phyloP scores from a whole-genome alignment of 2,113 vertebrate species.

The Sorex araneus region DNA sequence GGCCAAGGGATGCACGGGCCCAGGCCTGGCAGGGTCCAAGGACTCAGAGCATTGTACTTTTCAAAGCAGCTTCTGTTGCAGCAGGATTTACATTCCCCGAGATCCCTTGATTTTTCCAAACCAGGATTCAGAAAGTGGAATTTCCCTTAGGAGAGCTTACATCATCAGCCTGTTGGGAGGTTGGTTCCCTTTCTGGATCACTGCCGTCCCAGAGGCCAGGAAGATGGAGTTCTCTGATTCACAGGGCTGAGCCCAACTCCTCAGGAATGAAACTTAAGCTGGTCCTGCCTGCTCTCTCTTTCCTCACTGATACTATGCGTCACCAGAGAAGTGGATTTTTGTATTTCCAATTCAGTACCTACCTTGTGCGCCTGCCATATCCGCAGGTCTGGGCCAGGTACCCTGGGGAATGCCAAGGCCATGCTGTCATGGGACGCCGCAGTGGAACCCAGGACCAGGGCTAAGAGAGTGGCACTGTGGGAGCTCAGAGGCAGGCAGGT shows the following conservation, averaged over 20 bases:
- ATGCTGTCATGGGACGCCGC: neutral
- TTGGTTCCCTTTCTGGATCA: neutral
- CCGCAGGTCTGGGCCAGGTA: neutral
- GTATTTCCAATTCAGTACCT: constrained; percentile 44
- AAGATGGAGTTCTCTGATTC: constrained; percentile 2
- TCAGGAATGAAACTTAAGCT: neutral
- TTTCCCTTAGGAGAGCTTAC: neutral
- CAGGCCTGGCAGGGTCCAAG: neutral
- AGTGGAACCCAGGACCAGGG: neutral
- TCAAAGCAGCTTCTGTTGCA: neutral
- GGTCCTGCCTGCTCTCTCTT: neutral
- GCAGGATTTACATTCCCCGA: neutral
- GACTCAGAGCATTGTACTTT: neutral
- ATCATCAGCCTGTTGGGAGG: neutral
- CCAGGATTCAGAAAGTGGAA: neutral
- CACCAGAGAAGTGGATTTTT: constrained; percentile 34
- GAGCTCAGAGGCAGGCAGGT: neutral
- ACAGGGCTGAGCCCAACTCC: neutral
- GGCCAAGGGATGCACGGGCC: neutral
- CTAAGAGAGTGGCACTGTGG: neutral
- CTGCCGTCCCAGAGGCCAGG: neutral
- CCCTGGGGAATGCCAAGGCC: neutral
- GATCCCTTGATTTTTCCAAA: neutral
- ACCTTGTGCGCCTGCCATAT: neutral
- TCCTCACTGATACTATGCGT: neutral